Evolutionary conservation across 2,888 invertebrate species (phyloP).

Genomic region (Antheraea yamamai): DNA sequence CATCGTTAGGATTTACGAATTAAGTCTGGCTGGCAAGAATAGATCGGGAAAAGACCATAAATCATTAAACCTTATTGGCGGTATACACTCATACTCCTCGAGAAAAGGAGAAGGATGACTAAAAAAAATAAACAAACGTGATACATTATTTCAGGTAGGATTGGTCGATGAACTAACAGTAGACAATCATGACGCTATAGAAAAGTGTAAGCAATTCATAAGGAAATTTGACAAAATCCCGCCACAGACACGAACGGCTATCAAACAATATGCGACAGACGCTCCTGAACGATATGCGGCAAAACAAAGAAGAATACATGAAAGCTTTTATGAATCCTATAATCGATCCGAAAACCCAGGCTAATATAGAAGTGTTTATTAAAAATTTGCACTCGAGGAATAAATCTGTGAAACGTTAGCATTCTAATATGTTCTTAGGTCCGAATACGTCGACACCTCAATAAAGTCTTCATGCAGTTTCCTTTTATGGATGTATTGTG

Average conservation of each 20-base stretch:
- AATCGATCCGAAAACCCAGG: not conserved
- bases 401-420: not conserved
- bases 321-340: not conserved
- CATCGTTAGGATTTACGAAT: too few species aligned
- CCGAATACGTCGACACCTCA: too few species aligned
- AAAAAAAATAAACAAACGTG: not conserved
- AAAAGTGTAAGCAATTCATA: not conserved
- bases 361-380: not conserved
- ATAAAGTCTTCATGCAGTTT: too few species aligned
- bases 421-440: not conserved
- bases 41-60: too few species aligned
- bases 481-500: too few species aligned
- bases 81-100: too few species aligned
- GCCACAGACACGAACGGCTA: not conserved
- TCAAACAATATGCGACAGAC: conserved; percentile 1
- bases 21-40: too few species aligned
- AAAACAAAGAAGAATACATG: not conserved
- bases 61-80: too few species aligned
- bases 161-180: not conserved
- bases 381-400: not conserved
- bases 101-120: too few species aligned
- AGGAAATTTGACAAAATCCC: conserved; percentile 2
- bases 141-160: conserved; percentile 1
- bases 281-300: not conserved
- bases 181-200: conserved; percentile 1